Base-by-base conservation (phyloP, 2,797 vertebrate species). In the Aeoliscus strigatus region DNA sequence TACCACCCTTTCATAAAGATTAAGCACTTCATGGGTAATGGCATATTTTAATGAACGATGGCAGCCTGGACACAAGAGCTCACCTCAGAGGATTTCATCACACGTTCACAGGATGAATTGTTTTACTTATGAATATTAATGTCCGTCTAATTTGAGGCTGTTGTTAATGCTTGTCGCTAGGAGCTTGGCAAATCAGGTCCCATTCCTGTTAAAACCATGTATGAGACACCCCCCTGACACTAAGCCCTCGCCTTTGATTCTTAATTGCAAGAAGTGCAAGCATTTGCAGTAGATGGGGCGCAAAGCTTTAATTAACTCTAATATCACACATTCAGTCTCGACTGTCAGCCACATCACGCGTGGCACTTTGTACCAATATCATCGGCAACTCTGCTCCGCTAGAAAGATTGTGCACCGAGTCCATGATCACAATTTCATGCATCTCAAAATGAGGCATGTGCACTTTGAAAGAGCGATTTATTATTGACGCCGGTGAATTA, bases 41-140 rank as follows among this genome's bases (percentile, higher is more conserved):
- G 79, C 85, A 84, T 87, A 85, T 86, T 88, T 86, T 88, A 88
- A 90, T 87, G 87, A 87, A 82, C 71, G 82, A 62, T 69, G 79
- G 79, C 73, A 71, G 81, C 65, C 73, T 75, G 79, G 85, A 87
- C 81, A 83, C 51, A 52, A 81, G 82, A 70, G 80, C 82, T 88
- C 84, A 87, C 86, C 88, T 86, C 84, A 14, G 77, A 85, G 83
- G 85, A 87, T 88, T 86, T 89, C 80, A 84, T 87, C 85, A 82
- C 81, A 76, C 83, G 79, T 84, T 86, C 83, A 80, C 81, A 77
- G 77, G 81, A 85, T 84, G 85, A 89, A 90, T 87, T 86, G 88
- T 90, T 89, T 89, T 86, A 88, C 87, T 90, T 90, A 90, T 91
- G 87, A 90, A 90, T 91, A 90, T 91, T 90, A 90, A 91, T 91